Base-by-base conservation (phyloP, 64 coral and sea anemone species). In the Orbicella faveolata region DNA sequence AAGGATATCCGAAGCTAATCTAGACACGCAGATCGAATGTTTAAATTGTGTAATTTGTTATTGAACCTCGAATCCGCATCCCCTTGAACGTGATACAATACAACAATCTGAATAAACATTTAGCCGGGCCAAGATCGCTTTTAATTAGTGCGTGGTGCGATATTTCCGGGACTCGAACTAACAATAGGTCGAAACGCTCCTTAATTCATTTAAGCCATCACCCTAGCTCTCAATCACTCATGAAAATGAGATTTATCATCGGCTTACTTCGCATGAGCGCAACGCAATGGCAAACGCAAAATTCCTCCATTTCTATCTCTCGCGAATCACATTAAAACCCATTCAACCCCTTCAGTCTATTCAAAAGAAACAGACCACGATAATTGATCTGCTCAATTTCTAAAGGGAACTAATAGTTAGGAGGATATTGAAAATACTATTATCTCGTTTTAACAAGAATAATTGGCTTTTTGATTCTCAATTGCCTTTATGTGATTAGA, bases 1-100 rank as follows among this genome's bases (percentile, higher is more conserved):
- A 72, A 73, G 65, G 37, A 85, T 66, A 85, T 85, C 82, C 82
- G 82, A 85, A 70, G 65, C 82, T 85, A 85, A 85, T 85, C 82
- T 85, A 73, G 82, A 85, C 82, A 85, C 82, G 82, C 14, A 85
- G 82, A 85, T 72, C 82, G 41, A 85, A 72, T 85, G 65, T 85
- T 72, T 85, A 52, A 85, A 85, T 85, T 85, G 82, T 69, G 82
- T 85, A 85, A 72, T 85, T 85, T 72, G 63, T 41, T 39, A 70
- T 85, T 72, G 82, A 85, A 66, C 21, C 65, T 85, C 20, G 65
- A 85, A 72, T 85, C 82, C 82, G 82, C 36, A 85, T 85, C 82
- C 63, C n/a, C 63, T 85, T 25, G 41, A 85, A 85, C 34, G 34
- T 85, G 82, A 85, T 85, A 85, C 82, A 85, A 85, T 85, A 70